Conservation (phyloP, 2,888 invertebrate genomes). For the Schizotus pectinicornis region DNA sequence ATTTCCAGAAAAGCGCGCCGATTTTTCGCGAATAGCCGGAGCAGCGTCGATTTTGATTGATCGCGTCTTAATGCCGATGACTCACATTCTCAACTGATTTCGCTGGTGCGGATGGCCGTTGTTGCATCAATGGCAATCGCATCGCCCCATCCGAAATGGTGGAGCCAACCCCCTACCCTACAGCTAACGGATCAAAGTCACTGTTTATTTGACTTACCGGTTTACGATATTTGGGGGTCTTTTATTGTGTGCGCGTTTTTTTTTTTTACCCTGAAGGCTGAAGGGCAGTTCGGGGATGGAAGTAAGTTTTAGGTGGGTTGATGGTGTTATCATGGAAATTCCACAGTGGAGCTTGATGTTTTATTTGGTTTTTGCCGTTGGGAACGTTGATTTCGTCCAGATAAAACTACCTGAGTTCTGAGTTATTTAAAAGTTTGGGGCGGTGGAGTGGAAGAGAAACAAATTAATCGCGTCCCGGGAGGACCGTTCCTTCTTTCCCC, state of each 20-base stretch:
- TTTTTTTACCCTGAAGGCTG: constrained; percentile 22
- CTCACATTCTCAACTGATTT: constrained; percentile 52
- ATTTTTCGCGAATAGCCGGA: no score
- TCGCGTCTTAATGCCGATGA: constrained; percentile 46
- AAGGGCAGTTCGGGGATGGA: constrained; percentile 8
- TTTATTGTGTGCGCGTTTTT: constrained; percentile 18
- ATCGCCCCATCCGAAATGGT: constrained; percentile 49
- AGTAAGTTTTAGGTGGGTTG: no score
- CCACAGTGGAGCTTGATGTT: no score
- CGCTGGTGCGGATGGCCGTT: constrained; percentile 39
- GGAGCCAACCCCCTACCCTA: constrained; percentile 41
- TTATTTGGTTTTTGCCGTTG: no score
- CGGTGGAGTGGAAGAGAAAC: no score
- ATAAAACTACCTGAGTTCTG: no score
- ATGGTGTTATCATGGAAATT: no score
- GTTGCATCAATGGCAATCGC: constrained; percentile 50
- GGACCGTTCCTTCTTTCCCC: no score
- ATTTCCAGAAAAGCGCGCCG: no score
- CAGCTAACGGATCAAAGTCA: constrained; percentile 36
- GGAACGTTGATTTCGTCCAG: no score
- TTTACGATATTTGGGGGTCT: constrained; percentile 49
- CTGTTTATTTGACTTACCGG: constrained; percentile 45
- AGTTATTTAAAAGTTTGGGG: no score
- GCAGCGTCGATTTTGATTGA: constrained; percentile 40
- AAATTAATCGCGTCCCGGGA: no score